Percentiles rank a stretch among this genome's conserved stretches.
phyloP scores from a whole-genome alignment of 2,797 vertebrate genomes.

The Mormyrus hasselquistii region DNA sequence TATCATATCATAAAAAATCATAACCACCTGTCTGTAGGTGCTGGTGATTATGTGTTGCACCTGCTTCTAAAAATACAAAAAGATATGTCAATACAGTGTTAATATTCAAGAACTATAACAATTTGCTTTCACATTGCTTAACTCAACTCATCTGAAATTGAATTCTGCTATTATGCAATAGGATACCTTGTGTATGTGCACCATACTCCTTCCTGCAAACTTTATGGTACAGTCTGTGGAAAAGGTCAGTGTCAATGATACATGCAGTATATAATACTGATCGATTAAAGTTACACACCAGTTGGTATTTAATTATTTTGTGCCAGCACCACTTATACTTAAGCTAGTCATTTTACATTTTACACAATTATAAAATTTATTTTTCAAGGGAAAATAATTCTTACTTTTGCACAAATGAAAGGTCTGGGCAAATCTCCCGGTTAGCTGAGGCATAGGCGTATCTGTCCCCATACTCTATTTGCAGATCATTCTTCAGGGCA shows the following conservation, averaged over 20 bases:
- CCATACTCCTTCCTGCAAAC: not conserved
- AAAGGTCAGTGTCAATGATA: not conserved
- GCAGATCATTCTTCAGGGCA: not conserved
- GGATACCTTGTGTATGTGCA: not conserved
- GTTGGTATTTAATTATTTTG: not conserved
- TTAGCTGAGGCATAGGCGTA: not conserved
- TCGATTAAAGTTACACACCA: not conserved
- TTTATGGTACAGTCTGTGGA: not conserved
- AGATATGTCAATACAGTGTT: not conserved
- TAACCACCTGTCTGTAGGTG: not conserved
- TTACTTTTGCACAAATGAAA: slow-evolving; percentile 3
- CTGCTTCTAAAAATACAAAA: not conserved
- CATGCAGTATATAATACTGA: not conserved
- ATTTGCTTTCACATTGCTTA: not conserved
- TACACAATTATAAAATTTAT: not conserved
- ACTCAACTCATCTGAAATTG: not conserved
- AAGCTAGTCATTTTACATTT: not conserved
- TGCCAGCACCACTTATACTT: not conserved
- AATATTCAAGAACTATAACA: not conserved
- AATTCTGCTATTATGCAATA: not conserved
- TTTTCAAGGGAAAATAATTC: not conserved
- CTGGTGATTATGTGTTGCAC: not conserved
- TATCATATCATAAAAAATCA: not conserved
- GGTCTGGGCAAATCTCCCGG: not conserved
- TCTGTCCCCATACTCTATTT: not conserved